Percentiles rank a stretch among this genome's conserved stretches.
These are phyloP conservation scores for Pomatostomus ruficeps DNA, from an alignment of 2,113 vertebrate genomes.

Conservation along the genomic window DNA sequence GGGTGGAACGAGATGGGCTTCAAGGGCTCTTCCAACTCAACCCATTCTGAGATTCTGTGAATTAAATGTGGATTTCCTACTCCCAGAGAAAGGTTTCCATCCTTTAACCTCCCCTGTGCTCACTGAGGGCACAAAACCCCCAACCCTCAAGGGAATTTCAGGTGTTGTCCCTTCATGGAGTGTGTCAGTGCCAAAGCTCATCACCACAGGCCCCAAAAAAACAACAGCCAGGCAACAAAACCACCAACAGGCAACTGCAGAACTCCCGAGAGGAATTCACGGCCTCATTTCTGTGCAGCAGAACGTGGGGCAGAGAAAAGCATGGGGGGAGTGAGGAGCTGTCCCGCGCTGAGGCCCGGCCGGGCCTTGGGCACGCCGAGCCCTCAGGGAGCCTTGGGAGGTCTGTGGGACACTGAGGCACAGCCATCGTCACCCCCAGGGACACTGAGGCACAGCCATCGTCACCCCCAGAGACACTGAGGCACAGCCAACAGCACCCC, in stretches of 20 bases:
- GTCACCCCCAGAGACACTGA: no score
- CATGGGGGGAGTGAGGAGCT: rapidly evolving
- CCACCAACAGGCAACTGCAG: rapidly evolving
- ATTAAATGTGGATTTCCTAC: background rate
- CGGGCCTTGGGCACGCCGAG: no score
- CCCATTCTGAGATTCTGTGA: background rate
- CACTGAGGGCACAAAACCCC: background rate
- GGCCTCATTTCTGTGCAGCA: background rate
- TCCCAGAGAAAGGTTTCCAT: background rate
- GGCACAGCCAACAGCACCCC: background rate
- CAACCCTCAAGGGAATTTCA: background rate
- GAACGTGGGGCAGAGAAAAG: rapidly evolving
- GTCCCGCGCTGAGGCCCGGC: no score
- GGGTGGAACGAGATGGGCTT: rapidly evolving
- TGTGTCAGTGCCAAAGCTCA: background rate
- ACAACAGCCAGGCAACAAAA: background rate
- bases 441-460: no score
- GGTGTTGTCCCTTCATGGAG: background rate
- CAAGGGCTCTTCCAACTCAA: background rate
- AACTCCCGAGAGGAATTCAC: background rate
- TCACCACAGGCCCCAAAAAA: rapidly evolving
- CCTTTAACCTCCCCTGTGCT: background rate
- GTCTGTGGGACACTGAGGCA: no score
- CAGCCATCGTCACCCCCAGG: no score
- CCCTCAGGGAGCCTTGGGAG: no score